Evolutionary conservation across 2,113 vertebrate species (phyloP), one percentile per base, ranked within the genome.

Genomic region (Bolborhynchus lineola): DNA sequence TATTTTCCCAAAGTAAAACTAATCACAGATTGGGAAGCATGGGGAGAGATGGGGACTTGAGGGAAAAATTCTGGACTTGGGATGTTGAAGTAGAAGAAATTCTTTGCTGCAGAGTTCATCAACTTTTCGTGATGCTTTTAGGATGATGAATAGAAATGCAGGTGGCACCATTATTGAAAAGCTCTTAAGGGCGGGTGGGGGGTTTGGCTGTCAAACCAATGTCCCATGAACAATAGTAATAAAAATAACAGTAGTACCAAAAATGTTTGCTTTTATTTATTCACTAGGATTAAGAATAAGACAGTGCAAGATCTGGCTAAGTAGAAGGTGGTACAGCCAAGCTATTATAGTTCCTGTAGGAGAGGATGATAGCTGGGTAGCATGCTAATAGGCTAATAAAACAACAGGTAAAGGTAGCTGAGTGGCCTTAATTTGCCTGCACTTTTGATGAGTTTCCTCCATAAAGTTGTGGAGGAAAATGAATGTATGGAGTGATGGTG

Each of bases 91-190:
- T 35, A 35, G 86, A 24, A 52, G 72, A 31, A n/a, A 6, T 37
- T 17, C 33, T 91, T 52, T 91, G 23, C 68, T 59, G 19, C 26
- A 6, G 59, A 75, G 46, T 95, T 90, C 41, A 37, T 71, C 70
- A 78, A 0, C 74, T 80, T 60, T 70, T 46, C 31, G 42, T 75
- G 29, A 21, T 88, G 59, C 71, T 75, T 86, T 93, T 85, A 68
- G 72, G 88, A 20, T 71, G 89, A 78, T 89, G 50, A 35, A 86
- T 63, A 62, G 79, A 77, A 82, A 41, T 37, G 87, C 78, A 94
- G 57, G 89, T 87, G 82, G 68, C 62, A 65, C 19, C 31, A 52
- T 90, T 89, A 75, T 11, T 10, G 4, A 23, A 77, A 81, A 79
- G 77, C 74, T 95, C 55, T 95, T 78, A 46, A 10, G 39, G 69